Evolutionary conservation across 2,113 vertebrate genomes (phyloP).

Genomic region (Prietella phreatophila): DNA sequence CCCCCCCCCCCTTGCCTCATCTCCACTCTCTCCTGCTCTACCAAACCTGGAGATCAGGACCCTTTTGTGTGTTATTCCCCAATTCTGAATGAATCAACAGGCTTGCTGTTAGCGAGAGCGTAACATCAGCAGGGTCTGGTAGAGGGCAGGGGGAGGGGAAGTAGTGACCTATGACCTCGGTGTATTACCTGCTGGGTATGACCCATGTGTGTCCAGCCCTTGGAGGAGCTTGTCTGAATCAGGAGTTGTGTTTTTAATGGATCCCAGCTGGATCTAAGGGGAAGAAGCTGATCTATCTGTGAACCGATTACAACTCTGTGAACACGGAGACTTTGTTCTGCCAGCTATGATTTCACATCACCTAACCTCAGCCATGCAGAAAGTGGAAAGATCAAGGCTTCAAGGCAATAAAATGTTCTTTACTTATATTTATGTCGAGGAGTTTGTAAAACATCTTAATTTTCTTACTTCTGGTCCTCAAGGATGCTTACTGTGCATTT

Average conservation of each 20-base stretch:
- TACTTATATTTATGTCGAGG: background rate
- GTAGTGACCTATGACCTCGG: constrained; percentile 47
- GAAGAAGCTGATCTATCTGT: constrained; percentile 19
- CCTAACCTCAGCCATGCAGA: background rate
- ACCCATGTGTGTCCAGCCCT: constrained; percentile 45
- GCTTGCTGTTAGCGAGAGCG: constrained; percentile 36
- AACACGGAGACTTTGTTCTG: constrained; percentile 24
- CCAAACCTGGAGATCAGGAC: background rate
- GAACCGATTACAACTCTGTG: constrained; percentile 25
- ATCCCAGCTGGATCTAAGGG: constrained; percentile 47
- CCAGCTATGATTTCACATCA: constrained; percentile 5
- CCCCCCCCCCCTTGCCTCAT: constrained; percentile 20
- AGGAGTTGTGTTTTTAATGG: constrained; percentile 50
- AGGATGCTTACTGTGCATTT: background rate
- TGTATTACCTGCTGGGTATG: constrained; percentile 54
- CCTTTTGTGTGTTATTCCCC: constrained; percentile 39
- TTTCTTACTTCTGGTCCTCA: background rate
- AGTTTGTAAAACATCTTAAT: background rate
- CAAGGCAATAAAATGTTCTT: background rate
- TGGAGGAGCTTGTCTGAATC: constrained; percentile 40
- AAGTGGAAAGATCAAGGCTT: background rate
- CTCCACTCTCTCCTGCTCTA: constrained; percentile 11
- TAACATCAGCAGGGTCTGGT: constrained; percentile 27
- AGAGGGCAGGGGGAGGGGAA: constrained; percentile 28
- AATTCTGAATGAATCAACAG: constrained; percentile 50